These are phyloP conservation scores for Stomorhina lunata DNA, from an alignment of 2,888 invertebrate species.

Conservation along the genomic window DNA sequence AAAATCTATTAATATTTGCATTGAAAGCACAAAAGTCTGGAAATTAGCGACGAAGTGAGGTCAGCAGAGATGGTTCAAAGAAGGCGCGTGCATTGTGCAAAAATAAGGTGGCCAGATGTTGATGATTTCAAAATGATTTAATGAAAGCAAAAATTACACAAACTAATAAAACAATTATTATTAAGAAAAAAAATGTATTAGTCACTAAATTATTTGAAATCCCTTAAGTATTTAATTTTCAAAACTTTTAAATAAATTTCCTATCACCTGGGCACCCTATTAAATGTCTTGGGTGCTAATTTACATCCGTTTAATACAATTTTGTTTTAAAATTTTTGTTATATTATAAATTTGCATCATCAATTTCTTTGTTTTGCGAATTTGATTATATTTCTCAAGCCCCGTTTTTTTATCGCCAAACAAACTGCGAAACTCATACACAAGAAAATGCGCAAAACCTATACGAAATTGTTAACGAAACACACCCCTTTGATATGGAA, in stretches of 20 bases:
- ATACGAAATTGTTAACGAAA: background rate
- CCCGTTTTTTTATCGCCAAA: background rate
- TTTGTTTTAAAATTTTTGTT: background rate
- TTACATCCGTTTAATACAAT: constrained; percentile 13
- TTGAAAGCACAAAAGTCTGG: background rate
- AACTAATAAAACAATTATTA: too few relatives aligned
- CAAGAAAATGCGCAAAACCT: background rate
- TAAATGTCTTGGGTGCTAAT: background rate
- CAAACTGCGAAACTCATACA: background rate
- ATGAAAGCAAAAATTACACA: too few relatives aligned
- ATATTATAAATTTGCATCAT: background rate
- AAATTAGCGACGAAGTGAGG: background rate
- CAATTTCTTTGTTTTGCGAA: background rate
- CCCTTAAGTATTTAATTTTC: too few relatives aligned
- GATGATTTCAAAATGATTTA: too few relatives aligned
- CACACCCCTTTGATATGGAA: constrained; percentile 29
- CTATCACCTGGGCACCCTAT: background rate
- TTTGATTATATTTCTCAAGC: constrained; percentile 8
- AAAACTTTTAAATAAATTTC: too few relatives aligned
- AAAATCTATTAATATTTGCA: background rate
- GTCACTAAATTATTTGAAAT: too few relatives aligned
- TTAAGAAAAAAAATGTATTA: too few relatives aligned
- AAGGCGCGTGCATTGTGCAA: constrained; percentile 25
- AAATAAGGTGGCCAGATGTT: constrained; percentile 4
- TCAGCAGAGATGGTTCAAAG: background rate